A percentile compares a stretch with the other conserved stretches of the same genome.
Evolutionary conservation across 2,113 vertebrate genomes (phyloP).

Genomic region (Lethenteron camtschaticum): DNA sequence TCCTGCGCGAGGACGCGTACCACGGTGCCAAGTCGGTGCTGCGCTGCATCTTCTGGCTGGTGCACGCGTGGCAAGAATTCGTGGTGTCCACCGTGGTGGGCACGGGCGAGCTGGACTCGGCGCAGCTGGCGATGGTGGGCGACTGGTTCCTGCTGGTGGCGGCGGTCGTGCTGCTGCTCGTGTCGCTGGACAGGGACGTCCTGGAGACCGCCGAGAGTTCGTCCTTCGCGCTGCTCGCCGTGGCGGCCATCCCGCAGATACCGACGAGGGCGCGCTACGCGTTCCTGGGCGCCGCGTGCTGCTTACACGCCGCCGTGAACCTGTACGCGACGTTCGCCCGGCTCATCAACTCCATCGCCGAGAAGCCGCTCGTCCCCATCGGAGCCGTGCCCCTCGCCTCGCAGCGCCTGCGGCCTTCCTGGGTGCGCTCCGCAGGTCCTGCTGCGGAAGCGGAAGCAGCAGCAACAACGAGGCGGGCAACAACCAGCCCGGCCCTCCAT

Average conservation of each 20-base stretch:
- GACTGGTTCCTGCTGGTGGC: conserved; percentile 11
- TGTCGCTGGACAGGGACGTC: conserved; percentile 10
- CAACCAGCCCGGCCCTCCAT: not conserved
- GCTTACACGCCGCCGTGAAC: conserved; percentile 8
- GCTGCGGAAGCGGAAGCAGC: not conserved
- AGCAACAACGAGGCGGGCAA: not conserved
- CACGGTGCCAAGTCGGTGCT: conserved; percentile 10
- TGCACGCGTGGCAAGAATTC: conserved; percentile 10
- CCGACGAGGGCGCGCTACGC: not conserved
- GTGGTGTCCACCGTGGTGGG: not conserved
- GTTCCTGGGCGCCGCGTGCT: conserved; percentile 9
- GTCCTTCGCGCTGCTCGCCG: conserved; percentile 5
- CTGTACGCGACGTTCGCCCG: conserved; percentile 10
- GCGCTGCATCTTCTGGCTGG: conserved; percentile 10
- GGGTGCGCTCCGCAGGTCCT: not conserved
- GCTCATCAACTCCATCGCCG: conserved; percentile 12
- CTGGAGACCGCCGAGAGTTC: conserved; percentile 9
- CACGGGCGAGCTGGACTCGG: too few relatives aligned
- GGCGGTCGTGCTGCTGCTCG: conserved; percentile 7
- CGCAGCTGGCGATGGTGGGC: conserved; percentile 2
- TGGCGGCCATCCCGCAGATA: conserved; percentile 10
- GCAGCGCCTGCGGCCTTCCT: conserved; percentile 9
- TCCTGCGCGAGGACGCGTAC: conserved; percentile 8
- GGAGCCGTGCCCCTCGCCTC: conserved; percentile 6
- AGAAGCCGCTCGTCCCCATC: conserved; percentile 10